These are phyloP conservation scores for Hoplodrina ambigua DNA, from an alignment of 2,888 invertebrate species.

Conservation along the genomic window DNA sequence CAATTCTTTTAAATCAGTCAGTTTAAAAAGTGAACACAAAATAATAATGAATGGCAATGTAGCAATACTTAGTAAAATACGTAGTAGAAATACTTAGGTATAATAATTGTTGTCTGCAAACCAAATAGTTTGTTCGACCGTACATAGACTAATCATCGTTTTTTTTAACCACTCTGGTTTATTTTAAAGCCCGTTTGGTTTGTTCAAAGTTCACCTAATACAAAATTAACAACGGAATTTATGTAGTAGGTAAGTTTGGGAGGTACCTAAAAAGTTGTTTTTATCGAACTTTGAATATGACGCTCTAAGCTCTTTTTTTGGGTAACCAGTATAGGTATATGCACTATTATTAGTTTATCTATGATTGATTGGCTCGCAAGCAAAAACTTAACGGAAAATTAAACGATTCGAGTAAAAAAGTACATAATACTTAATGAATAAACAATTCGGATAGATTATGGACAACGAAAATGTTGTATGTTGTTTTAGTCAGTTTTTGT, in stretches of 20 bases:
- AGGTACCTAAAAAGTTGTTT: constrained; percentile 17
- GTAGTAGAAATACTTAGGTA: too few species aligned
- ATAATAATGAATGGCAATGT: too few species aligned
- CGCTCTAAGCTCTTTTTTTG: not conserved
- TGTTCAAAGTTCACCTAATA: not conserved
- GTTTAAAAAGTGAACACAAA: too few species aligned
- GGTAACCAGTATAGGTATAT: not conserved
- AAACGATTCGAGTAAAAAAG: not conserved
- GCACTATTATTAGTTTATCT: constrained; percentile 10
- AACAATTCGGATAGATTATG: not conserved
- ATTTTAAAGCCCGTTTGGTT: not conserved
- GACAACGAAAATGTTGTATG: not conserved
- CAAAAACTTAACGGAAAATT: constrained; percentile 14
- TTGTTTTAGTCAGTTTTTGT: too few species aligned
- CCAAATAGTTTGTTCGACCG: too few species aligned
- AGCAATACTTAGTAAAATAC: too few species aligned
- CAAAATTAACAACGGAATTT: not conserved
- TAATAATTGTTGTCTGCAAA: too few species aligned
- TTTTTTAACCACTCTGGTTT: not conserved
- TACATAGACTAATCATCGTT: not conserved
- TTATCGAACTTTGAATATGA: not conserved
- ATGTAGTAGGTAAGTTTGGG: not conserved
- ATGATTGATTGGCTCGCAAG: not conserved
- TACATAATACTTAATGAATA: not conserved
- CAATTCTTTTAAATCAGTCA: too few species aligned